Base-by-base conservation (phyloP, 2,888 invertebrate genomes). In the Lepidocyrtoides sp. region DNA sequence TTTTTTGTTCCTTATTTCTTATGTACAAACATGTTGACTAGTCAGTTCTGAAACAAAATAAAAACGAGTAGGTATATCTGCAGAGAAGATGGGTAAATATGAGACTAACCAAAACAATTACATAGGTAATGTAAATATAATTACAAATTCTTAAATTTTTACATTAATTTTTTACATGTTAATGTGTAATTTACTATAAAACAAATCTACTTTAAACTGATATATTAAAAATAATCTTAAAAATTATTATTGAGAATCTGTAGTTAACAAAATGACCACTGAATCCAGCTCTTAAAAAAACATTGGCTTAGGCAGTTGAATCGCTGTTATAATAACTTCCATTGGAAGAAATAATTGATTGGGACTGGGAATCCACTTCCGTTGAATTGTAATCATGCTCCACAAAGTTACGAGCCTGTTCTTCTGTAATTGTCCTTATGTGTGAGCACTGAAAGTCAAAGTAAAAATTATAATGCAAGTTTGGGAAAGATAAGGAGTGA, bases 371-470 rank as follows among this genome's bases (percentile, higher is more conserved):
- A 36, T 36, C 36, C 36, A 36, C 36, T 7, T 41, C 44, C 29
- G 44, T 26, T n/a, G 87, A 17, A n/a, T 1, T 60, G 44, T 36
- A 32, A 1, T 82, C 86, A 41, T 26, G 66, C 51, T 91, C 91
- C 26, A 91, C 89, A 44, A 91, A 91, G n/a, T 66, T 69, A 17
- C 85, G 12, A 2, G 85, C 91, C 57, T 91, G 85, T 8, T 26
- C 26, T 12, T 85, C 63, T 0, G 79, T 69, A n/a, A 92, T 82
- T 0, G 75, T 29, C n/a, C 36, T 48, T 2, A 92, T 72, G 23
- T 23, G 41, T 3, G 92, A 92, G 44, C 82, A 86, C 92, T 91
- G 23, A 44, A 54, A 29, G 36, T 44, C 54, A 63, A 69, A 60
- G 14, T 36, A 14, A 69, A 32, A 20, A 44, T 69, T 36, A 36